Evolutionary conservation across 2,113 vertebrate genomes (phyloP), one percentile per base, ranked within the genome.

Genomic region (Excalfactoria chinensis): DNA sequence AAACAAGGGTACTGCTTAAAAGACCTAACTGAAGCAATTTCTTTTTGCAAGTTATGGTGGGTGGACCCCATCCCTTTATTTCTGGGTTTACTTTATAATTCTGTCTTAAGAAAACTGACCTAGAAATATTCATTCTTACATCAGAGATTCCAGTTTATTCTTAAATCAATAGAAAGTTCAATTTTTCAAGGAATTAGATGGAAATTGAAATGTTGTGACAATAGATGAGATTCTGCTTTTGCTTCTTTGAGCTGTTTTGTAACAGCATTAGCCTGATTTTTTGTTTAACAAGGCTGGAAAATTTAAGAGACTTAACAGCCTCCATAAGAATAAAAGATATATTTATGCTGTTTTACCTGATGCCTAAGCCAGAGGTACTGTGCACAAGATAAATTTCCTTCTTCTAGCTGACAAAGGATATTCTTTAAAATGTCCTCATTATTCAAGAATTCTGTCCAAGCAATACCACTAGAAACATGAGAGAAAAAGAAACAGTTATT

Each of bases 301-400:
- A 69, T 3, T 4, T 80, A 63, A 59, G 16, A 64, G n/a, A 40
- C 15, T 93, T 43, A 40, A 69, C 6, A 10, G 15, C 17, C 8
- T 41, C 49, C 11, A 26, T 3, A 66, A 85, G 69, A 30, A 12
- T 6, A 41, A 72, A 55, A 64, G 78, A 66, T 14, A 9, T 22
- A 21, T 22, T 8, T 75, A 48, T 34, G 89, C 78, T 9, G 1
- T n/a, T 75, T 97, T 96, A 99, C 99, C 98, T 98, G 98, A 48
- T 98, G 98, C 93, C 99, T 97, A n/a, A 99, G 98, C 99, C 99
- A 99, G 85, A 99, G 98, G 93, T 98, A 98, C 43, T 99, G 99
- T 2, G 99, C 99, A 81, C 98, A 98, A 70, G 96, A 95, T 41
- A 99, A 91, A 89, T 99, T 98, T 82, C 98, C 98, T 63, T 98